Percentiles rank a stretch among this genome's conserved stretches.
These are phyloP conservation scores for Montipora sp. DNA, from an alignment of 64 coral and sea anemone genomes.

Conservation along the genomic window DNA sequence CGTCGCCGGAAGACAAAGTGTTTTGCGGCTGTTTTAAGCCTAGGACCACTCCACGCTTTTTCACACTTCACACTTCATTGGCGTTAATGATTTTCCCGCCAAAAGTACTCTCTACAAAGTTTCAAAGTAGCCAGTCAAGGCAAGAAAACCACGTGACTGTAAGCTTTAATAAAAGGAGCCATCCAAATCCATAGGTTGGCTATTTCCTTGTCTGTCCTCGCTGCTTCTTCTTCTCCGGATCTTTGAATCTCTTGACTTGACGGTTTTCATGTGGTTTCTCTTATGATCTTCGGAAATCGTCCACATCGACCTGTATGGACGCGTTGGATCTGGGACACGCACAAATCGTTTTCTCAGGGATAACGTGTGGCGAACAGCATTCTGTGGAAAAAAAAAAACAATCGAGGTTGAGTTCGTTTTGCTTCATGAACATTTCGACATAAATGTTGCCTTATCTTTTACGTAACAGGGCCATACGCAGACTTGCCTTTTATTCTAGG, in stretches of 20 bases:
- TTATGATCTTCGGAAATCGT: constrained; percentile 31
- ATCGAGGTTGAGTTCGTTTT: too few relatives aligned
- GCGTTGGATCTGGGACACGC: constrained; percentile 44
- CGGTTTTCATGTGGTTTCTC: constrained; percentile 29
- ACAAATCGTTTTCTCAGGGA: constrained; percentile 42
- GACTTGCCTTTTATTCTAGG: too few relatives aligned
- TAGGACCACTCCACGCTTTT: neutral
- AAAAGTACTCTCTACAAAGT: neutral
- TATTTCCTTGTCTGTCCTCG: neutral
- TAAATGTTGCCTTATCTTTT: neutral
- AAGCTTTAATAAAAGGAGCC: neutral
- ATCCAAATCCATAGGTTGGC: neutral
- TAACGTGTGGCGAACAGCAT: constrained; percentile 32
- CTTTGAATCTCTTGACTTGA: neutral
- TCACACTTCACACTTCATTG: neutral
- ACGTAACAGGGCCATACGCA: too few relatives aligned
- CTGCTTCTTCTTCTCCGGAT: neutral
- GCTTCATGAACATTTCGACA: neutral
- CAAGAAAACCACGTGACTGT: neutral
- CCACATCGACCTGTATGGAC: constrained; percentile 53
- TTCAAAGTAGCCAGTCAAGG: neutral
- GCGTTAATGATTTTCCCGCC: neutral
- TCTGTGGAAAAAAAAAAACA: constrained; percentile 8
- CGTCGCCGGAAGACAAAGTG: too few relatives aligned
- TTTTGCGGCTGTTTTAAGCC: too few relatives aligned